Conservation (phyloP, 2,888 invertebrate genomes). For the Euplagia quadripunctaria region DNA sequence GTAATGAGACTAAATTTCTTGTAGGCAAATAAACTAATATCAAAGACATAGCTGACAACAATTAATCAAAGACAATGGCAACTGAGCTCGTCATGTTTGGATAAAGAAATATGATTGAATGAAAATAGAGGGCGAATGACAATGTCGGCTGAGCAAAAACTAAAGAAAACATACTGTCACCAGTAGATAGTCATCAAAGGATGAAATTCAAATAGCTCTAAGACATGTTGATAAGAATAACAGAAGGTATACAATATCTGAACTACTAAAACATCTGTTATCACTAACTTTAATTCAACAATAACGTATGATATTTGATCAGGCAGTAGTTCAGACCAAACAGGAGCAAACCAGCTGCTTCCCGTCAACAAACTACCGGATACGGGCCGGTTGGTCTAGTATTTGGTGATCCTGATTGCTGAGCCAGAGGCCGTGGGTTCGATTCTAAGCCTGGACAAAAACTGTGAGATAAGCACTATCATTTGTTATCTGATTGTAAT, state of each 20-base stretch:
- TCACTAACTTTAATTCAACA: background rate
- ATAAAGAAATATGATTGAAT: constrained; percentile 25
- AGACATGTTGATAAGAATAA: background rate
- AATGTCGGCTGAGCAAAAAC: background rate
- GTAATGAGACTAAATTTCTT: constrained; percentile 34
- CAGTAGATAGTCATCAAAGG: background rate
- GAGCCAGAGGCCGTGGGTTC: too few relatives aligned
- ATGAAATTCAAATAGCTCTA: background rate
- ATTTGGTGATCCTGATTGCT: too few relatives aligned
- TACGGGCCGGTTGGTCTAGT: too few relatives aligned
- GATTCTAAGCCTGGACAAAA: too few relatives aligned
- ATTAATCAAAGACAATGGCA: constrained; percentile 34
- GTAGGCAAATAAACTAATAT: constrained; percentile 33
- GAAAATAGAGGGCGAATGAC: constrained; percentile 15
- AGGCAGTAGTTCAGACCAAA: too few relatives aligned
- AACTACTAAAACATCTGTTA: background rate
- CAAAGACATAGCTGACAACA: constrained; percentile 35
- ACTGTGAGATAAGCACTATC: too few relatives aligned
- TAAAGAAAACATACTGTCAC: background rate
- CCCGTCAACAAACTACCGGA: too few relatives aligned
- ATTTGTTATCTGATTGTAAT: too few relatives aligned
- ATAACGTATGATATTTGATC: too few relatives aligned
- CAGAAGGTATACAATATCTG: background rate
- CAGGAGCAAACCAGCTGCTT: too few relatives aligned
- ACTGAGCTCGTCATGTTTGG: constrained; percentile 7